These are phyloP conservation scores for Burhinus bistriatus DNA, from an alignment of 2,113 vertebrate genomes.

Conservation along the genomic window DNA sequence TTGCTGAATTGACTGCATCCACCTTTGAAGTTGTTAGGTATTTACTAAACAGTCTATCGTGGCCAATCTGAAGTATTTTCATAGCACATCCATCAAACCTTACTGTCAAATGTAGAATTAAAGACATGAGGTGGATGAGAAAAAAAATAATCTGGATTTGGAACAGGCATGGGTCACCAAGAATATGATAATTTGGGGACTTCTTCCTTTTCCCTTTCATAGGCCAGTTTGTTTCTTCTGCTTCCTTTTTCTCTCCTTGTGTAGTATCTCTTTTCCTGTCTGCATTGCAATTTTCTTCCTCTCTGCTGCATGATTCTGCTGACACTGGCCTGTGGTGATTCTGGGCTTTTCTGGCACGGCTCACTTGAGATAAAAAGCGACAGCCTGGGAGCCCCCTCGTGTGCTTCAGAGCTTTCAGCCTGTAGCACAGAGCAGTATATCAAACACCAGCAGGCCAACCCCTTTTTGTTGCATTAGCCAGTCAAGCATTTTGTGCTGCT, in stretches of 20 bases:
- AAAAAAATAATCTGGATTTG: background rate
- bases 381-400: constrained; percentile 49
- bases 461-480: constrained; percentile 72
- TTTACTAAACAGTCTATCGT: background rate
- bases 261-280: background rate
- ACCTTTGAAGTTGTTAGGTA: background rate
- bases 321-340: constrained; percentile 22
- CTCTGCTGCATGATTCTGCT: background rate
- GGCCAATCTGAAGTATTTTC: background rate
- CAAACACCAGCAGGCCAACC: constrained; percentile 60
- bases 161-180: background rate
- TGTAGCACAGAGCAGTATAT: constrained; percentile 65
- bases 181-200: background rate
- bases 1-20: background rate
- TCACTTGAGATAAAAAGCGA: constrained; percentile 64
- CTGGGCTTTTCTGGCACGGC: constrained; percentile 42
- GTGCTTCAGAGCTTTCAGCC: constrained; percentile 51
- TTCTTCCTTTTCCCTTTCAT: background rate
- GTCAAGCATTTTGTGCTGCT: constrained; percentile 75
- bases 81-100: background rate
- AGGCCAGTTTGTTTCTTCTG: background rate
- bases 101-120: background rate
- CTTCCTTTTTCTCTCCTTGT: background rate
- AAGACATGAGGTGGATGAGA: background rate
- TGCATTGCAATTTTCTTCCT: background rate